These are phyloP conservation scores for Lacerta agilis DNA, from an alignment of 2,797 vertebrate species.

Conservation along the genomic window DNA sequence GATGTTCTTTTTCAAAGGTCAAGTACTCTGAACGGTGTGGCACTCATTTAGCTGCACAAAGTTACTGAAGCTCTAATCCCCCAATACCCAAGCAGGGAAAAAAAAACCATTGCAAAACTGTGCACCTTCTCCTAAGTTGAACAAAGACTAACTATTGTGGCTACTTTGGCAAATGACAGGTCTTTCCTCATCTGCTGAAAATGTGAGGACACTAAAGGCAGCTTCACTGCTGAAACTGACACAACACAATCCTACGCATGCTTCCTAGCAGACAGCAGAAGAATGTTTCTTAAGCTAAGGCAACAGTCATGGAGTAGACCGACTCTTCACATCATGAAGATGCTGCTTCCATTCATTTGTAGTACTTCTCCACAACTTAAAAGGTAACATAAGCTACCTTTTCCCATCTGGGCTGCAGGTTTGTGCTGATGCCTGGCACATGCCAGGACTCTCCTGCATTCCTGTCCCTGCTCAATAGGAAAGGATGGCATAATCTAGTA, in stretches of 20 bases:
- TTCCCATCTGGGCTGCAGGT: neutral
- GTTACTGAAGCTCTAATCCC: constrained; percentile 37
- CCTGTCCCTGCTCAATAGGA: constrained; percentile 18
- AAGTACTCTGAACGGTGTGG: constrained; percentile 56
- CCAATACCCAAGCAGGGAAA: constrained; percentile 23
- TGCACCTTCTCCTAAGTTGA: constrained; percentile 12
- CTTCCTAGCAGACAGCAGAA: neutral
- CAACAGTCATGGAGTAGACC: neutral
- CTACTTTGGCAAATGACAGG: constrained; percentile 54
- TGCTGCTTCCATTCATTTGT: neutral
- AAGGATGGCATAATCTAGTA: neutral
- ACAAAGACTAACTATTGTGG: constrained; percentile 44
- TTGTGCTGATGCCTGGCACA: constrained; percentile 23
- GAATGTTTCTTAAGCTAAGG: neutral
- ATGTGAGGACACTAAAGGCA: constrained; percentile 40
- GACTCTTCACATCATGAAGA: neutral
- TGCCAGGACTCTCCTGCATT: neutral
- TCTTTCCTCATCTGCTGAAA: constrained; percentile 33
- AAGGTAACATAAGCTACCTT: neutral
- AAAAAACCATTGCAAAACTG: constrained; percentile 12
- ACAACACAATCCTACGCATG: constrained; percentile 2
- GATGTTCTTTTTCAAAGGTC: constrained; percentile 24
- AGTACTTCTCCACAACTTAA: neutral
- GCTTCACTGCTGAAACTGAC: constrained; percentile 37
- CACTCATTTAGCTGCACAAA: constrained; percentile 59